Conservation (phyloP, 2,888 invertebrate genomes). For the Cyclophora punctaria region DNA sequence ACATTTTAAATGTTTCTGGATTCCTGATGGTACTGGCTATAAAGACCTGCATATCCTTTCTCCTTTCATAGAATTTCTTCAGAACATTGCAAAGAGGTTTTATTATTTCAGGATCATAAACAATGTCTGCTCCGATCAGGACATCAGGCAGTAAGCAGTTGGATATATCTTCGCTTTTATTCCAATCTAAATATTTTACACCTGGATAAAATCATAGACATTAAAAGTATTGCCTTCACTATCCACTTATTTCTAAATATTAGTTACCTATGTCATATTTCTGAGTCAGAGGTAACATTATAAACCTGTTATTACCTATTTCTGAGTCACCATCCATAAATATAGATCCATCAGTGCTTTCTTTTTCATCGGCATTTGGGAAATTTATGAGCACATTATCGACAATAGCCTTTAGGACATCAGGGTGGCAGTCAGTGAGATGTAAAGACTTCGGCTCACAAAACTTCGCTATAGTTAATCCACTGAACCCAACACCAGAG, state of each 20-base stretch:
- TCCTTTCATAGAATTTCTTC: constrained; percentile 35
- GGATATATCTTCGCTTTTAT: constrained; percentile 29
- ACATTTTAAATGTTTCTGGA: constrained; percentile 74
- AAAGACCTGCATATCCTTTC: constrained; percentile 41
- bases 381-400: constrained; percentile 80
- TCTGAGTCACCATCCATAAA: constrained; percentile 22
- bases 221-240: neutral
- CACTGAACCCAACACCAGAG: constrained; percentile 84
- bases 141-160: constrained; percentile 43
- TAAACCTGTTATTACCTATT: constrained; percentile 27
- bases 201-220: constrained; percentile 30
- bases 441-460: constrained; percentile 72
- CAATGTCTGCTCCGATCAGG: constrained; percentile 60
- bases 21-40: constrained; percentile 75
- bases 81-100: constrained; percentile 46
- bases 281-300: neutral
- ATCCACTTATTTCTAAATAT: neutral
- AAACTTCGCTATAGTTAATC: constrained; percentile 74
- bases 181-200: constrained; percentile 52
- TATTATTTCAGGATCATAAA: constrained; percentile 59
- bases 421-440: constrained; percentile 81
- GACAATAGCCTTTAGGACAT: constrained; percentile 77
- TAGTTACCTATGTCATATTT: neutral
- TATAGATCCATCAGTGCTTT: constrained; percentile 11
- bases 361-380: constrained; percentile 19